Base-by-base conservation (phyloP, 92 coral and sea anemone genomes). In the Paramuricea clavata region DNA sequence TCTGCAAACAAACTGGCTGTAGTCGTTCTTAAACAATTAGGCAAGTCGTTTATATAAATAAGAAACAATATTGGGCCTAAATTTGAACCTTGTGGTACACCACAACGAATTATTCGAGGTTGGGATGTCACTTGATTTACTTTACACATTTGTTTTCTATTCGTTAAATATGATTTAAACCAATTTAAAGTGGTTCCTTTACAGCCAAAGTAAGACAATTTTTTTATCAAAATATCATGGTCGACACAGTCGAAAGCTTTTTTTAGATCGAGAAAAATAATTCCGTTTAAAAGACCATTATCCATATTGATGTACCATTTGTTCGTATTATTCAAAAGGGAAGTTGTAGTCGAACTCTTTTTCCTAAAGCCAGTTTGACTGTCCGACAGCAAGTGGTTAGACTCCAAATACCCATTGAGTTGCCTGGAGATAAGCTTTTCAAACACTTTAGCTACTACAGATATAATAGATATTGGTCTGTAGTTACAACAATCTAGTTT, bases 391-490 rank as follows among this genome's bases (percentile, higher is more conserved):
- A 39, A 39, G 44, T 39, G 44, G 44, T 39, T 39, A 39, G 44
- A 39, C 44, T 39, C 44, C 44, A 39, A 39, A 10, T 39, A 39
- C 44, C 44, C 44, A 39, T 39, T 26, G 16, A 64, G 16, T 64
- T 19, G 71, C 33, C 33, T 64, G 33, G 28, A 64, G 33, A 64
- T 64, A 17, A 2, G 33, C 32, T 64, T 64, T 12, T 19, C 32
- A 64, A 64, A 64, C 15, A 25, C 71, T 33, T 64, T 64, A 17
- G 71, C 26, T 19, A 26, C 32, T 19, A 64, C 32, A 12, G 71
- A 64, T 19, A 64, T 12, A 64, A 64, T 33, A 17, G 71, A 64
- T 64, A 64, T 81, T 30, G 87, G 87, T 23, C 91, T 85, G 81
- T 69, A 87, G 65, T 81, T 87, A 60, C 61, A 21, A 28, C 49